Conservation (phyloP, 2,888 invertebrate species). For the Encarsia formosa region DNA sequence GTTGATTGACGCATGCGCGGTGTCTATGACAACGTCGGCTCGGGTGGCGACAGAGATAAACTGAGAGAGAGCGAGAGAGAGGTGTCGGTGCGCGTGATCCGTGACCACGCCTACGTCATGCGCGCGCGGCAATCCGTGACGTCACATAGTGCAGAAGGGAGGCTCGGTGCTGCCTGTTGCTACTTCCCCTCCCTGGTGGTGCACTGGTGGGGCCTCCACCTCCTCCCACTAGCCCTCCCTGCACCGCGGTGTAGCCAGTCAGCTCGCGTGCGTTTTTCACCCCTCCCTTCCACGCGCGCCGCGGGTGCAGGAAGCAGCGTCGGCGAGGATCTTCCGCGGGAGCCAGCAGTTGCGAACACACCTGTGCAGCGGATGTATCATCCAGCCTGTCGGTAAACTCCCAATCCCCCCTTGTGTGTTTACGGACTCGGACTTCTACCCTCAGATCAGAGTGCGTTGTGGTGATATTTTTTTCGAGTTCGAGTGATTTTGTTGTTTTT, state of each 20-base stretch:
- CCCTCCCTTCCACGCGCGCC: not conserved
- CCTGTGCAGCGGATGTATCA: too few relatives aligned
- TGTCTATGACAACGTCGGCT: conserved; percentile 42
- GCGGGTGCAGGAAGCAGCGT: not conserved
- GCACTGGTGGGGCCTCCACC: conserved; percentile 27
- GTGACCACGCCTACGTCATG: conserved; percentile 52
- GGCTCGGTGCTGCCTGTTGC: conserved; percentile 46
- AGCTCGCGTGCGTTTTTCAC: too few relatives aligned
- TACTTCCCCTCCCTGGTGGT: conserved; percentile 33
- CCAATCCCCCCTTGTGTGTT: too few relatives aligned
- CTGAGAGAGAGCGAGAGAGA: too few relatives aligned
- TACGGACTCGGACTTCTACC: too few relatives aligned
- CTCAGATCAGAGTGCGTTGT: too few relatives aligned
- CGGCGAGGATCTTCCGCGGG: too few relatives aligned
- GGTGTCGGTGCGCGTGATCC: conserved; percentile 52
- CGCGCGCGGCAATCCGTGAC: conserved; percentile 35
- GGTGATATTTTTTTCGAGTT: too few relatives aligned
- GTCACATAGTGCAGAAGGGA: conserved; percentile 42
- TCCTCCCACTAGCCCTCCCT: conserved; percentile 15
- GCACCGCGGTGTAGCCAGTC: not conserved
- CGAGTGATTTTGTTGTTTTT: too few relatives aligned
- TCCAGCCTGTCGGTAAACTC: too few relatives aligned
- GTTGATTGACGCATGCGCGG: too few relatives aligned
- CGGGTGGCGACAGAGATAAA: too few relatives aligned
- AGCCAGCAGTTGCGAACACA: not conserved